Evolutionary conservation across 1,140 invertebrate genomes (phyloP).

Genomic region (Drosophila kohkoa): DNA sequence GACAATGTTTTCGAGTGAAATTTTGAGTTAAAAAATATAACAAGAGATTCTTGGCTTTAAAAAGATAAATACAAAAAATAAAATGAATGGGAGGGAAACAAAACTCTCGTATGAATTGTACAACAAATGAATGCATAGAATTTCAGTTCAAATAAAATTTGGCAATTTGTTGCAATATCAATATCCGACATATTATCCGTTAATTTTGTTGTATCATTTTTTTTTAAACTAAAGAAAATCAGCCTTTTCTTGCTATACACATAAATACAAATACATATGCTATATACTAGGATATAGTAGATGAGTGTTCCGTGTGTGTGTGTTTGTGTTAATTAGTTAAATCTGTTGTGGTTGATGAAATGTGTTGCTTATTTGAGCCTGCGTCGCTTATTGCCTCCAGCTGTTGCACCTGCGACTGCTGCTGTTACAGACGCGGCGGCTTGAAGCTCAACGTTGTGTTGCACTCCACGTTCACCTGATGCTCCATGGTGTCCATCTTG

Average conservation of each 20-base stretch:
- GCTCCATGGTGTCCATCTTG: constrained; percentile 62
- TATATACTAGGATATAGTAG: constrained; percentile 41
- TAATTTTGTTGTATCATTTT: constrained; percentile 24
- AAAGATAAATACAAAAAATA: constrained; percentile 3
- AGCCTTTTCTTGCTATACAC: constrained; percentile 82
- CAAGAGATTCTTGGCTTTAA: constrained; percentile 50
- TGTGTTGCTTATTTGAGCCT: constrained; percentile 29
- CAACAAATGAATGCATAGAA: constrained; percentile 35
- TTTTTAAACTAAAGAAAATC: constrained; percentile 79
- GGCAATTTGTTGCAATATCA: constrained; percentile 78
- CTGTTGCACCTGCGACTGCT: constrained; percentile 29
- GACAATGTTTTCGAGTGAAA: constrained; percentile 49
- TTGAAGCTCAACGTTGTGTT: constrained; percentile 72
- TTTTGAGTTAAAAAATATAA: constrained; percentile 12
- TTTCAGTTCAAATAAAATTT: constrained; percentile 71
- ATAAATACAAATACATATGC: constrained; percentile 67
- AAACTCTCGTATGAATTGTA: constrained; percentile 26
- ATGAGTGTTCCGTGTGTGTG: constrained; percentile 11
- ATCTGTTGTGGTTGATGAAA: constrained; percentile 17
- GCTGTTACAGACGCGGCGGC: constrained; percentile 75
- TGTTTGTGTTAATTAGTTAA: constrained; percentile 21
- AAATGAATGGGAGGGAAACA: constrained; percentile 14
- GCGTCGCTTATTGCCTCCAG: constrained; percentile 36
- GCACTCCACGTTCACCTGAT: constrained; percentile 58
- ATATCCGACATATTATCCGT: constrained; percentile 32